phyloP scores from a whole-genome alignment of 1,140 invertebrate genomes.

The Drosophila carrolli region DNA sequence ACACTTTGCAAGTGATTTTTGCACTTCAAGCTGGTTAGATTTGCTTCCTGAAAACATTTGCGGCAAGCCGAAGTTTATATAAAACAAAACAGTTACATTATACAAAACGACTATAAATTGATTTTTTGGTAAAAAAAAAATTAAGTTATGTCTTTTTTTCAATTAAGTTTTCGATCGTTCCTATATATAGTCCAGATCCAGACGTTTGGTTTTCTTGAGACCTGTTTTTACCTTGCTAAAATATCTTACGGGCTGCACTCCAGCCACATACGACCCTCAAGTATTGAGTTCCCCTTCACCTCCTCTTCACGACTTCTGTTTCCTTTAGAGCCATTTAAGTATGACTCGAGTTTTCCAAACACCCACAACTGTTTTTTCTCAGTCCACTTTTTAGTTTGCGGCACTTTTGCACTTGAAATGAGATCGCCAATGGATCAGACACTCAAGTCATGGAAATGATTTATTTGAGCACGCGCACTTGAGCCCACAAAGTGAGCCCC shows the following conservation, averaged over 20 bases:
- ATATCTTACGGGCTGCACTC: no score
- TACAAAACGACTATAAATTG: no score
- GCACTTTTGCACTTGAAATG: constrained; percentile 81
- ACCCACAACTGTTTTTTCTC: constrained; percentile 69
- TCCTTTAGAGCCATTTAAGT: constrained; percentile 2
- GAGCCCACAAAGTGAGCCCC: constrained; percentile 26
- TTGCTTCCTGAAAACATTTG: constrained; percentile 30
- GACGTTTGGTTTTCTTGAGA: no score
- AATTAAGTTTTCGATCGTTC: no score
- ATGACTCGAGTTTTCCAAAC: constrained; percentile 26
- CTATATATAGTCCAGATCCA: no score
- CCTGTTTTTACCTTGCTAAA: no score
- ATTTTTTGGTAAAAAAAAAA: no score
- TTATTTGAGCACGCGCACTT: constrained; percentile 84
- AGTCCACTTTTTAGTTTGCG: constrained; percentile 59
- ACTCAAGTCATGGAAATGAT: constrained; percentile 72
- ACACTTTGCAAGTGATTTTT: constrained; percentile 74
- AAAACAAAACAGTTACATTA: no score
- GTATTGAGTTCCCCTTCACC: constrained; percentile 3
- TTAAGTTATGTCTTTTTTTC: no score
- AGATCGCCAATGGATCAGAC: constrained; percentile 66
- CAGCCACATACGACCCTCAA: constrained; percentile 43
- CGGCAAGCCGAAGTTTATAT: no score
- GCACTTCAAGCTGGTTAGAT: constrained; percentile 6
- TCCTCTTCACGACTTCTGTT: not conserved